A percentile compares a stretch with the other conserved stretches of the same genome.
Conservation (phyloP, 1,140 invertebrate genomes). For the Metopolophium dirhodum region DNA sequence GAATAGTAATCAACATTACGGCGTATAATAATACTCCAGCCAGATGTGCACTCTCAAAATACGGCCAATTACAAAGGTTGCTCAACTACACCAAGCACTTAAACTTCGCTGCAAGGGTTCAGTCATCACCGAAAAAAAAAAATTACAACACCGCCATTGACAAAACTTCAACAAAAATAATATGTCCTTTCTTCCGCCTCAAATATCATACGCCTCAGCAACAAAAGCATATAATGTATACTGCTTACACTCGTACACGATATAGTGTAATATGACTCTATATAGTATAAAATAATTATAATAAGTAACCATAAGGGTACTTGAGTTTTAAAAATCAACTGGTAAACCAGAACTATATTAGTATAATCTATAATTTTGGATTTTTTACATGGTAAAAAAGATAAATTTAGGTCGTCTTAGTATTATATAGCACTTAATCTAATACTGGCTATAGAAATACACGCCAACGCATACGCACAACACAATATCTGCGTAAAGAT, state of each 20-base stretch:
- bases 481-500: too few species aligned
- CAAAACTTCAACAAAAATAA: neutral
- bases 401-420: neutral
- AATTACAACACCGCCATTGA: slow-evolving; percentile 1
- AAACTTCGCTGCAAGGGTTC: neutral
- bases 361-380: neutral
- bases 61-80: neutral
- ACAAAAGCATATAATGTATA: neutral
- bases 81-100: neutral
- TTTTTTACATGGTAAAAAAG: neutral
- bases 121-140: neutral
- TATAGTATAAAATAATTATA: neutral
- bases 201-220: neutral
- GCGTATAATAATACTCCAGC: neutral
- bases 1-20: neutral
- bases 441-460: neutral
- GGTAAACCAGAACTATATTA: neutral
- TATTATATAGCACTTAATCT: neutral
- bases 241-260: neutral
- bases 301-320: neutral
- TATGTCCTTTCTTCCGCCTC: neutral
- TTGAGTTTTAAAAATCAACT: neutral
- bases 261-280: neutral
- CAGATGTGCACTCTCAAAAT: neutral
- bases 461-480: neutral